Evolutionary conservation across 2,797 vertebrate species (phyloP).

Genomic region (Schizopygopsis pylzovi): DNA sequence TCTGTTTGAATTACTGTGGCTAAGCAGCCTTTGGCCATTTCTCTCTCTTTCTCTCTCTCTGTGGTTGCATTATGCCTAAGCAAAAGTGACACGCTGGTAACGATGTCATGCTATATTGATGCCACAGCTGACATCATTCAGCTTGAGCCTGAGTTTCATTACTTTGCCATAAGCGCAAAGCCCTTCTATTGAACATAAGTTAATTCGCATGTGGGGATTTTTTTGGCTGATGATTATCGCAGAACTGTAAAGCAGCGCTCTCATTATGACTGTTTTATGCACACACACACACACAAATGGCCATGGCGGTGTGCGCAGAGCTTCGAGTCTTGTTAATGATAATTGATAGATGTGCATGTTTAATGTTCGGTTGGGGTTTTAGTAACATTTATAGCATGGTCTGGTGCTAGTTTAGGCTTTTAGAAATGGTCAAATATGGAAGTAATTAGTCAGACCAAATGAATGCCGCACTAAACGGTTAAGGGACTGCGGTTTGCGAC

Average conservation of each 20-base stretch:
- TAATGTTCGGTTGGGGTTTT: constrained; percentile 42
- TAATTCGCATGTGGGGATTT: constrained; percentile 28
- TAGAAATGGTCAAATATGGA: constrained; percentile 58
- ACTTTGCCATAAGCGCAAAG: constrained; percentile 34
- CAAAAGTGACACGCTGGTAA: constrained; percentile 43
- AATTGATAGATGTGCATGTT: constrained; percentile 43
- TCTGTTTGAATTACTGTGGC: constrained; percentile 21
- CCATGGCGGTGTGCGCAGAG: constrained; percentile 8
- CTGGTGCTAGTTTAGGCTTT: constrained; percentile 36
- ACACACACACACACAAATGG: constrained; percentile 34
- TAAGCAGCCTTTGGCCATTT: constrained; percentile 21
- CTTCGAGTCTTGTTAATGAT: constrained; percentile 39
- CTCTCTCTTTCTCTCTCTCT: constrained; percentile 7
- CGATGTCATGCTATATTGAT: constrained; percentile 50
- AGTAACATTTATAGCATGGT: constrained; percentile 36
- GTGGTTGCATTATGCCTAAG: constrained; percentile 44
- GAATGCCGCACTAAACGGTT: constrained; percentile 54
- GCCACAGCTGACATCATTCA: constrained; percentile 45
- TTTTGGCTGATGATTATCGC: constrained; percentile 38
- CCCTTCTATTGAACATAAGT: constrained; percentile 29
- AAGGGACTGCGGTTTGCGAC: constrained; percentile 49
- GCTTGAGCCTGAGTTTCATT: constrained; percentile 30
- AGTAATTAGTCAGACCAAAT: constrained; percentile 63
- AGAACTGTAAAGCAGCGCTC: constrained; percentile 31
- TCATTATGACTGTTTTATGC: constrained; percentile 49